Evolutionary conservation across 1,140 invertebrate genomes (phyloP).

Genomic region (Cyclina sinensis): DNA sequence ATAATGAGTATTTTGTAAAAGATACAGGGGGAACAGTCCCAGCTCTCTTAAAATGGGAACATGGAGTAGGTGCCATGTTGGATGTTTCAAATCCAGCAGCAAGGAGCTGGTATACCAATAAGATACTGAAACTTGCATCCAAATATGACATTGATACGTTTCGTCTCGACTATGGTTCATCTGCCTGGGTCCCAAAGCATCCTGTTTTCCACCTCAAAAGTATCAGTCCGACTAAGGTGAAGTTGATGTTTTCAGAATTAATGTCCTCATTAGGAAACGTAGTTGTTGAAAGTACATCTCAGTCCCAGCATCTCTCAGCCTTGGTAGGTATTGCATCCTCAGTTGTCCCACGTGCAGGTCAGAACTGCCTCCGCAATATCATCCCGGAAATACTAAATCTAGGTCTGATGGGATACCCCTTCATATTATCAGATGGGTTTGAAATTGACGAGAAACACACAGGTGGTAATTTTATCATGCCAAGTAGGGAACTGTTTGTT

Average conservation of each 20-base stretch:
- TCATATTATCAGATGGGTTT: conserved; percentile 91
- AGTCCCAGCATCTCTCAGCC: conserved; percentile 73
- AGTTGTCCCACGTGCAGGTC: conserved; percentile 6
- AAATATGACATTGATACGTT: conserved; percentile 92
- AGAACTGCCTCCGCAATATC: conserved; percentile 84
- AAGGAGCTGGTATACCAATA: conserved; percentile 91
- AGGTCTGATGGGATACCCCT: conserved; percentile 94
- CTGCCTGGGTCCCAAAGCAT: conserved; percentile 92
- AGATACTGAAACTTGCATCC: conserved; percentile 89
- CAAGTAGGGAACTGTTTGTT: conserved; percentile 94
- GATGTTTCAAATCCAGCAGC: conserved; percentile 81
- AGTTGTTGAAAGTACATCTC: conserved; percentile 75
- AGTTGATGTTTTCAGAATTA: conserved; percentile 71
- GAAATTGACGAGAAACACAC: neutral
- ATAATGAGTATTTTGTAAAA: conserved; percentile 79
- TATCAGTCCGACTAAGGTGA: conserved; percentile 71
- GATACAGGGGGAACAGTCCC: conserved; percentile 87
- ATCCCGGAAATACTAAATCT: conserved; percentile 94
- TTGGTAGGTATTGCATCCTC: conserved; percentile 71
- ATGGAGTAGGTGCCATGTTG: conserved; percentile 87
- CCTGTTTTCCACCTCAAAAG: conserved; percentile 73
- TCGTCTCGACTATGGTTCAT: conserved; percentile 96
- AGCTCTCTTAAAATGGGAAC: conserved; percentile 91
- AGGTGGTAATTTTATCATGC: conserved; percentile 80
- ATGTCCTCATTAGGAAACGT: conserved; percentile 62